phyloP scores from a whole-genome alignment of 2,113 vertebrate species.

The Leptosomus discolor region DNA sequence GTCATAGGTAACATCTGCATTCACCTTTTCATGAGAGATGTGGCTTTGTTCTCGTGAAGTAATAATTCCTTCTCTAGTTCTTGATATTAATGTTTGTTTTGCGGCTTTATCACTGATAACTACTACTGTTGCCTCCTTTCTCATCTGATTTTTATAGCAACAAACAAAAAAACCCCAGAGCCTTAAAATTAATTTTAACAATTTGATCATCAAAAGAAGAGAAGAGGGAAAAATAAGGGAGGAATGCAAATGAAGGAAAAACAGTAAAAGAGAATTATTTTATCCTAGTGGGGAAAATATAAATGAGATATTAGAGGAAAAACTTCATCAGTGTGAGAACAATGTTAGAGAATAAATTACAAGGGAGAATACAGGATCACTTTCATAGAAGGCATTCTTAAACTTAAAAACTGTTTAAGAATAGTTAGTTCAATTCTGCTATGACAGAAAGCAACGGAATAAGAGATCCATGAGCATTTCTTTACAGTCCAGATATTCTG shows the following conservation, averaged over 20 bases:
- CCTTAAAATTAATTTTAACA: neutral
- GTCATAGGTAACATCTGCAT: conserved; percentile 16
- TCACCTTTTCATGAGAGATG: conserved; percentile 79
- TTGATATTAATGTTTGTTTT: conserved; percentile 74
- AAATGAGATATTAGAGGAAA: conserved; percentile 3
- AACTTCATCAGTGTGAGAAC: neutral
- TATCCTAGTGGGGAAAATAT: neutral
- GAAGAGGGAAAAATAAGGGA: neutral
- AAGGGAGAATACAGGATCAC: neutral
- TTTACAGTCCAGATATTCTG: neutral
- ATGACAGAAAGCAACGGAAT: neutral
- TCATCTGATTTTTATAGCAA: conserved; percentile 69
- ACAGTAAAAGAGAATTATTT: neutral
- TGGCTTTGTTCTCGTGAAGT: conserved; percentile 74
- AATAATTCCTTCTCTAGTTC: conserved; percentile 74
- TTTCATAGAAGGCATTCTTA: conserved; percentile 14
- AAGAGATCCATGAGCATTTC: neutral
- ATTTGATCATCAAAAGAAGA: neutral
- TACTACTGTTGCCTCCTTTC: conserved; percentile 75
- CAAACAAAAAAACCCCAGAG: neutral
- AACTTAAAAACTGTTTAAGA: neutral
- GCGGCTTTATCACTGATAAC: conserved; percentile 73
- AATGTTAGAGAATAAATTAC: conserved; percentile 16
- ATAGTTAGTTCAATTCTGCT: neutral
- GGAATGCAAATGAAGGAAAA: neutral